These are phyloP conservation scores for Sinotaia quadrata DNA, from an alignment of 2,888 invertebrate genomes.

Conservation along the genomic window DNA sequence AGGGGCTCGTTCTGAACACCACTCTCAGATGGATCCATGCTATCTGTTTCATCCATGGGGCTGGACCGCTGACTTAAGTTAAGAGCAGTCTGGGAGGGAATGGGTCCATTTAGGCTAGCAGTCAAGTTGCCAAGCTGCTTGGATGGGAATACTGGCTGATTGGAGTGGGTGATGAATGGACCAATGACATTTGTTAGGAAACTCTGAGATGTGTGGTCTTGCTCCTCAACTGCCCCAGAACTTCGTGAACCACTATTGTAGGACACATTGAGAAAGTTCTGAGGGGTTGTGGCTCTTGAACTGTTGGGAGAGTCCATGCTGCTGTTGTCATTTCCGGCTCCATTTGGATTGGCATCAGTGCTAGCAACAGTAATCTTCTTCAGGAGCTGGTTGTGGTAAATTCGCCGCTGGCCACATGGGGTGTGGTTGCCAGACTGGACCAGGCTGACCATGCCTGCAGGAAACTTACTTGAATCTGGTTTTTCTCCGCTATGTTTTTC, in stretches of 20 bases:
- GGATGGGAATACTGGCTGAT: constrained; percentile 38
- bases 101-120: constrained; percentile 11
- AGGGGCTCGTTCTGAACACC: constrained; percentile 40
- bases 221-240: constrained; percentile 11
- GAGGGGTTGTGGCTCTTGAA: not conserved
- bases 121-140: constrained; percentile 12
- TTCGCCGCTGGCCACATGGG: constrained; percentile 34
- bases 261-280: constrained; percentile 24
- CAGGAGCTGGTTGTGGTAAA: constrained; percentile 22
- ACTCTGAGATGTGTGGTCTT: not conserved
- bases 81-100: constrained; percentile 18
- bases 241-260: constrained; percentile 6
- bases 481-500: constrained; percentile 70
- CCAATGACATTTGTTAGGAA: constrained; percentile 60
- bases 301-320: not conserved
- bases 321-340: not conserved
- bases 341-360: not conserved
- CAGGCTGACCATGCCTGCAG: constrained; percentile 47
- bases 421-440: constrained; percentile 42
- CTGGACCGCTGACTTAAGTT: constrained; percentile 32
- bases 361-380: constrained; percentile 17
- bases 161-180: constrained; percentile 56
- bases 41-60: constrained; percentile 23
- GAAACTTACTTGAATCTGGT: constrained; percentile 56
- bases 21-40: constrained; percentile 2